Evolutionary conservation across 2,113 vertebrate genomes (phyloP), one percentile per base, ranked within the genome.

Genomic region (Leptocoma aspasia): DNA sequence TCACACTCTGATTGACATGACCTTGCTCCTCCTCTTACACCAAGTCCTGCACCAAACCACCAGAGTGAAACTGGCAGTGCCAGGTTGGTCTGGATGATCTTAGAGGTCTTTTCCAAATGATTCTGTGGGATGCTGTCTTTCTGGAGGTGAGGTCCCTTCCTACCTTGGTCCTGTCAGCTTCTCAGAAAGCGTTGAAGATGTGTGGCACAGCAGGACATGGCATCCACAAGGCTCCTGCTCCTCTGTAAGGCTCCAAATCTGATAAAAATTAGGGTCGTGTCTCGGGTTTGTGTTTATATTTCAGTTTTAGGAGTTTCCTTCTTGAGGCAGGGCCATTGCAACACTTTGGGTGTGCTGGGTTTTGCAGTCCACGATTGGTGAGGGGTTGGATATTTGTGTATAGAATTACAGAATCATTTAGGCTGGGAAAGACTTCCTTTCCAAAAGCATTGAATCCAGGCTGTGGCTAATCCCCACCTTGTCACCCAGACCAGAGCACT

Each of bases 51-150:
- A 44, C 17, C 31, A 72, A 33, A 10, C 14, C 33, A 39, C 15
- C 33, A 10, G 27, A 6, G 53, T 15, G 39, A 69, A 77, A 23
- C 18, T 23, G 37, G 39, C 18, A 23, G 11, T 33, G 63, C 37
- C n/a, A 35, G 21, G 4, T 7, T 61, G n/a, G 4, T 69, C 17
- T 54, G 1, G 0, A 10, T 12, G 56, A 9, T 8, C 49, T 42
- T 2, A 56, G 18, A 28, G 35, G 27, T 20, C 15, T 50, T 77
- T 56, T 6, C 41, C 56, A 23, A 31, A 21, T 19, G 3, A 15
- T 15, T 23, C 19, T 26, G 6, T 82, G 57, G 66, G 63, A 24
- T 30, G 7, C 3, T 41, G 5, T 78, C 69, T 79, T 82, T 35
- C 45, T 90, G 82, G 27, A 57, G 28, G 8, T 4, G 20, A 69